Evolutionary conservation across 2,113 vertebrate genomes (phyloP).

Genomic region (Chaenocephalus aceratus): DNA sequence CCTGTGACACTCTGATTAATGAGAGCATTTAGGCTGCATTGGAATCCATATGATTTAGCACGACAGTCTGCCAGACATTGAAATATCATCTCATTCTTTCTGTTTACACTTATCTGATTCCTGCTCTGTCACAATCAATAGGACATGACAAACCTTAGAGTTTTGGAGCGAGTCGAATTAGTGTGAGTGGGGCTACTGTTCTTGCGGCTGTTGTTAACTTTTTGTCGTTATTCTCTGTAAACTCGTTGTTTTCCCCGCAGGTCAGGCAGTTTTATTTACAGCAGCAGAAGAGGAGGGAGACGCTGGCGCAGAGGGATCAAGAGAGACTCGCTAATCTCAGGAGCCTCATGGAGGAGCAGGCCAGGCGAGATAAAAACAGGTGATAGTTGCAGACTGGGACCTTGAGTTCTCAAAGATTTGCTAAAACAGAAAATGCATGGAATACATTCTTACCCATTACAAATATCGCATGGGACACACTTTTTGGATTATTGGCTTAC

Average conservation of each 20-base stretch:
- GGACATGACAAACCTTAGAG: constrained; percentile 57
- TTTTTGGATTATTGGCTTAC: not conserved
- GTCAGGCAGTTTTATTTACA: constrained; percentile 88
- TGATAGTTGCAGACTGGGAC: constrained; percentile 66
- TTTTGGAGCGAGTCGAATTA: constrained; percentile 38
- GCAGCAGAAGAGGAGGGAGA: constrained; percentile 86
- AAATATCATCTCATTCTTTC: constrained; percentile 78
- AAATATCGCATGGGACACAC: not conserved
- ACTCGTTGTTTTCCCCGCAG: constrained; percentile 74
- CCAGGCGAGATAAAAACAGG: constrained; percentile 90
- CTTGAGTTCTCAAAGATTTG: constrained; percentile 20
- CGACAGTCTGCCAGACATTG: constrained; percentile 66
- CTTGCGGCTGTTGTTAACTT: constrained; percentile 39
- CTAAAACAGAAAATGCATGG: not conserved
- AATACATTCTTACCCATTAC: not conserved
- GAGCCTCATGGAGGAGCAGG: constrained; percentile 88
- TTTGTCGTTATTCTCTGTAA: constrained; percentile 45
- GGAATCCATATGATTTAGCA: constrained; percentile 70
- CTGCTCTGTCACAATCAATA: constrained; percentile 72
- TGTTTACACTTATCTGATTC: constrained; percentile 74
- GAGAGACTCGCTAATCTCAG: constrained; percentile 86
- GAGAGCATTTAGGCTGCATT: constrained; percentile 75
- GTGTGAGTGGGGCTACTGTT: constrained; percentile 17
- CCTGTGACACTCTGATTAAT: constrained; percentile 80
- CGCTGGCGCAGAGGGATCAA: constrained; percentile 85